Evolutionary conservation across 1,140 invertebrate species (phyloP), one percentile per base, ranked within the genome.

Genomic region (Drosophila equinoxialis): DNA sequence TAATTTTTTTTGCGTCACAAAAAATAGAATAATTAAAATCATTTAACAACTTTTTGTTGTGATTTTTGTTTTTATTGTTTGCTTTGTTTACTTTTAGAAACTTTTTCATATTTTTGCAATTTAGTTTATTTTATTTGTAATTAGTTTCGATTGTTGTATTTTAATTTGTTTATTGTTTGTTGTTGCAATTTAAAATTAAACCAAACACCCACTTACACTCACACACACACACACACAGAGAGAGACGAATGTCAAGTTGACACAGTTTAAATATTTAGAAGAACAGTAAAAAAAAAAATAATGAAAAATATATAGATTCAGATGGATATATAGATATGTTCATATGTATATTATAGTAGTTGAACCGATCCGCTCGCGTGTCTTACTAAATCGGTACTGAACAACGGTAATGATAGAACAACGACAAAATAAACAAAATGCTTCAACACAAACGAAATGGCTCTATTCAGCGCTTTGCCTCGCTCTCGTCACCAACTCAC

Each of bases 341-440:
- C 64, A 33, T 45, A 33, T 45, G 39, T 30, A 33, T 45, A 39
- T 45, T 33, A 64, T 26, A 26, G 30, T 71, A 30, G 35, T 75
- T 61, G 26, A 72, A 66, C 73, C 81, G 81, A 71, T 85, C 80
- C 82, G 81, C 65, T 67, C 82, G 81, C 74, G 80, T 67, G 76
- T 78, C 78, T 73, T 75, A 77, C 80, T 79, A 75, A 90, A 90
- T 85, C 80, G 83, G 84, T 84, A 90, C 89, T 90, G 89, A 83
- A 51, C 45, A 51, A 51, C 45, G 45, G 45, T 51, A 51, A 51
- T 11, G 45, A 51, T 51, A 51, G 45, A 51, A 51, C 45, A 51
- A 23, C 45, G 45, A 51, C 45, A 51, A 51, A 51, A 51, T 51
- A 51, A 51, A 51, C 45, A 51, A 20, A 51, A 51, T 51, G 10